Evolutionary conservation across 2,888 invertebrate genomes (phyloP), one percentile per base, ranked within the genome.

Genomic region (Zelleria hepariella): DNA sequence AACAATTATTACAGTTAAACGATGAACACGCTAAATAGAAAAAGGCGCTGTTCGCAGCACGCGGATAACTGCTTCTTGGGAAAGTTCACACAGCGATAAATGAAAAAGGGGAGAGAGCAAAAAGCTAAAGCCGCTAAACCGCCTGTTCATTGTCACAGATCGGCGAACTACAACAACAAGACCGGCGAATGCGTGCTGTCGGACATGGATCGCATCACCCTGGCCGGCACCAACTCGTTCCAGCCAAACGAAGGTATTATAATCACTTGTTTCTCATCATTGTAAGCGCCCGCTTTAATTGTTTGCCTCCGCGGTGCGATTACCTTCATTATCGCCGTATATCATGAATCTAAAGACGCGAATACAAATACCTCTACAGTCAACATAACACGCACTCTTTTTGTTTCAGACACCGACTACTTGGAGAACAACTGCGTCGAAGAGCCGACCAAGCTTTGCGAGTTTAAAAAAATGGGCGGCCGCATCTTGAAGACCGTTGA

Each of bases 341-440:
- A 42, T 42, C 32, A 42, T 42, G 32, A 42, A 42, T 42, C 10
- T 42, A 10, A 42, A 42, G 15, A 42, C 15, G 32, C 32, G 32
- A 42, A 42, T 42, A 42, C 15, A 15, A 42, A 42, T 42, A 3
- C 3, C 32, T 42, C 51, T 21, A n/a, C 5, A 4, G 51, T 51
- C 18, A 51, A 23, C 51, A 8, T 18, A 51, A 23, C 51, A 8
- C 15, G 32, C 15, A 5, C 10, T 42, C 24, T 25, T 25, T 53
- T 25, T 24, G 53, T 53, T 24, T 53, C 67, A 90, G 90, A 89
- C 64, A 86, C 91, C 72, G 96, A 97, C 76, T 97, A 96, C 84
- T 91, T 97, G 86, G 96, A 97, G 82, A 97, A 96, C 84, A 96
- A 96, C 80, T 97, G 96, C 81, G 96, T 96, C 42, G 96, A 96